phyloP scores from a whole-genome alignment of 2,888 invertebrate genomes.

The Brachynemurus nebulosus region DNA sequence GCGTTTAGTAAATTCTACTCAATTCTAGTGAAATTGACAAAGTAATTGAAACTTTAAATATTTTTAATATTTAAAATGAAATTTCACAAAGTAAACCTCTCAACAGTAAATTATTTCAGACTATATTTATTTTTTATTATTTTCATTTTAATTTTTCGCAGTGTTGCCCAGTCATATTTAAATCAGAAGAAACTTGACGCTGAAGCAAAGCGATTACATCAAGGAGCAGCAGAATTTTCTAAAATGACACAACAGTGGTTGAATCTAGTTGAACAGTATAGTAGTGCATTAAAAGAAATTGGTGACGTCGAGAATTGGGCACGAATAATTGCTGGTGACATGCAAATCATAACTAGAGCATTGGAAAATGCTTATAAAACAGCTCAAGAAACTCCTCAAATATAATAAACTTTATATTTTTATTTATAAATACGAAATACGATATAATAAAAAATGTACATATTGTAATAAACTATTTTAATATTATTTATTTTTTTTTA shows the following conservation, averaged over 20 bases:
- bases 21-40: too few species aligned
- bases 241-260: slow-evolving; percentile 97
- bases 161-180: slow-evolving; percentile 94
- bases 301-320: slow-evolving; percentile 99
- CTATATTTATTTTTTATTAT: background rate
- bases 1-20: too few species aligned
- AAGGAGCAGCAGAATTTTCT: slow-evolving; percentile 85
- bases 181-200: slow-evolving; percentile 96
- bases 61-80: background rate
- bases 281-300: slow-evolving; percentile 82
- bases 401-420: background rate
- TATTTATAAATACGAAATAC: background rate
- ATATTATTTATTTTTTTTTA: too few species aligned
- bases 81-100: too few species aligned
- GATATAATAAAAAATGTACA: background rate
- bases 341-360: slow-evolving; percentile 82
- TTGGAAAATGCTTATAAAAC: slow-evolving; percentile 88
- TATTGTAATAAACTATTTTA: too few species aligned
- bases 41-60: background rate
- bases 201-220: slow-evolving; percentile 90
- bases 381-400: slow-evolving; percentile 31
- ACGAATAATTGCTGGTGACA: slow-evolving; percentile 88
- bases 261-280: slow-evolving; percentile 77
- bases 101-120: too few species aligned
- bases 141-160: slow-evolving; percentile 30